These are phyloP conservation scores for Hyposmocoma kahamanoa DNA, from an alignment of 1,140 invertebrate genomes.

Conservation along the genomic window DNA sequence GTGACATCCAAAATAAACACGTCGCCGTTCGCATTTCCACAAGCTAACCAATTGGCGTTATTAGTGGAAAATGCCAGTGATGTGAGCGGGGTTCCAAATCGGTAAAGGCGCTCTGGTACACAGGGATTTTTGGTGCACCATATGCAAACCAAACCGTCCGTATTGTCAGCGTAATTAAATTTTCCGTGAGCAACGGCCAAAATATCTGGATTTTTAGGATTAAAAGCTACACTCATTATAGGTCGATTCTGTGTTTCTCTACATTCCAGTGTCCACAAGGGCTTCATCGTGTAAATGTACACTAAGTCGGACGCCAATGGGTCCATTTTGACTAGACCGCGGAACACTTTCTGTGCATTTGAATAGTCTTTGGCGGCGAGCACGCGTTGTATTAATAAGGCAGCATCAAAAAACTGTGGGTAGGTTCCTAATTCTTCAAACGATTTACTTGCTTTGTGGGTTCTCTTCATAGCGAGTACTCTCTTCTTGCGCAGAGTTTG, in stretches of 20 bases:
- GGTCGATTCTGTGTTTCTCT: conserved; percentile 59
- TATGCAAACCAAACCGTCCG: conserved; percentile 80
- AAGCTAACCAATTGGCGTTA: conserved; percentile 82
- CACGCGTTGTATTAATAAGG: conserved; percentile 78
- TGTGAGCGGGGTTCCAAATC: conserved; percentile 81
- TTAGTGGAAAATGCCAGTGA: conserved; percentile 81
- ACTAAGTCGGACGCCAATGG: conserved; percentile 75
- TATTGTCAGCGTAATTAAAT: conserved; percentile 69
- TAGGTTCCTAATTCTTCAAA: conserved; percentile 52
- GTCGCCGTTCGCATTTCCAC: conserved; percentile 86
- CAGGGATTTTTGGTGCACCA: conserved; percentile 92
- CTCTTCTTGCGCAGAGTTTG: conserved; percentile 37
- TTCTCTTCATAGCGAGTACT: conserved; percentile 25
- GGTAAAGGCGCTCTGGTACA: conserved; percentile 83
- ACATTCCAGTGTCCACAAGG: conserved; percentile 78
- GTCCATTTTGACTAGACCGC: conserved; percentile 76
- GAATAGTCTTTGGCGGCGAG: conserved; percentile 79
- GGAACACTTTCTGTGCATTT: conserved; percentile 78
- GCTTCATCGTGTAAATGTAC: conserved; percentile 77
- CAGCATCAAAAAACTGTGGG: conserved; percentile 75
- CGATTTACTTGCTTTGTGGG: conserved; percentile 27
- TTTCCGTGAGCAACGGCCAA: conserved; percentile 83
- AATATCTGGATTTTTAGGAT: conserved; percentile 77
- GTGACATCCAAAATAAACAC: conserved; percentile 83
- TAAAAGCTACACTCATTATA: conserved; percentile 77